These are phyloP conservation scores for Raja brachyura DNA, from an alignment of 2,113 vertebrate species.

Conservation along the genomic window DNA sequence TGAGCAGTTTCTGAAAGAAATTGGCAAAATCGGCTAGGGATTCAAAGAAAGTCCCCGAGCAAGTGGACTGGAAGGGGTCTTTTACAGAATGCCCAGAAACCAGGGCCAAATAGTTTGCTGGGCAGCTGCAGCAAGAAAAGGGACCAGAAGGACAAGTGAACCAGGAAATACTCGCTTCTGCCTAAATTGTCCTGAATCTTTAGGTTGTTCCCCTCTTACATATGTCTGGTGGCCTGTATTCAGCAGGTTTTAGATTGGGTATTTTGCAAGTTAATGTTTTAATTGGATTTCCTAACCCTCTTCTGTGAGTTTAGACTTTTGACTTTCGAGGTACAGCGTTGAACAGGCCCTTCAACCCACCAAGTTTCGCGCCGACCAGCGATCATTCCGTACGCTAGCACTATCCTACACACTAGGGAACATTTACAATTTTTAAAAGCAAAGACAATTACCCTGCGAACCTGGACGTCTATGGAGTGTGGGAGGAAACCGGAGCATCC, in stretches of 20 bases:
- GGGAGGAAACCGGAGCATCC: no score
- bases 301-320: background rate
- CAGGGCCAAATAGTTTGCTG: no score
- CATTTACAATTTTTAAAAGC: no score
- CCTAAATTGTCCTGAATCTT: background rate
- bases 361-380: no score
- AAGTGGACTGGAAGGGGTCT: background rate
- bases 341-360: no score
- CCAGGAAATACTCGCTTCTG: no score
- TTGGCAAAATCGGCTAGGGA: background rate
- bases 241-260: background rate
- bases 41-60: background rate
- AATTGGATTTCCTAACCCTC: background rate
- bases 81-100: background rate
- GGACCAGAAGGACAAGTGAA: background rate
- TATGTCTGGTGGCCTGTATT: background rate
- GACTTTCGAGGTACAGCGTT: no score
- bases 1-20: background rate
- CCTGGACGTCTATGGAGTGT: no score
- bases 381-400: no score
- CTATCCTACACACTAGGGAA: no score
- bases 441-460: no score
- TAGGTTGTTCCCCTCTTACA: background rate
- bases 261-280: background rate
- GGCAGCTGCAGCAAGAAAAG: background rate